A percentile compares a stretch with the other conserved stretches of the same genome.
These are phyloP conservation scores for Malthinus flaveolus DNA, from an alignment of 2,888 invertebrate species.

Conservation along the genomic window DNA sequence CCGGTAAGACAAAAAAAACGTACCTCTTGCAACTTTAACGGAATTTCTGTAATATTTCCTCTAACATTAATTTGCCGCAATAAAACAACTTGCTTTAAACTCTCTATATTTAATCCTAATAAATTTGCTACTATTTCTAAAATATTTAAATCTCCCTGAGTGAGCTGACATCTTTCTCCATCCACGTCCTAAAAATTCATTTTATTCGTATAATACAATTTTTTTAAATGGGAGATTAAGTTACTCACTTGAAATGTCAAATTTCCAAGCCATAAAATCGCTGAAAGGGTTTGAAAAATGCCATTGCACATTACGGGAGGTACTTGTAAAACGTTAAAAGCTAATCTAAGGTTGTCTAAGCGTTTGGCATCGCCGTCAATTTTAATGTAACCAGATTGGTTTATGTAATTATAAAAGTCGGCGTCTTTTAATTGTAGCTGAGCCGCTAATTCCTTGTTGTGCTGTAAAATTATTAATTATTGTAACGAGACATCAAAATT, in stretches of 20 bases:
- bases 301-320: conserved; percentile 85
- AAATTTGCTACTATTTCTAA: conserved; percentile 73
- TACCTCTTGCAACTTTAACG: conserved; percentile 83
- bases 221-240: conserved; percentile 2
- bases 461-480: conserved; percentile 51
- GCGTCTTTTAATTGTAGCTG: conserved; percentile 75
- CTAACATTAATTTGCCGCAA: conserved; percentile 87
- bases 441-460: conserved; percentile 74
- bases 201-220: not conserved
- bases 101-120: conserved; percentile 74
- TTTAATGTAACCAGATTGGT: conserved; percentile 74
- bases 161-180: conserved; percentile 80
- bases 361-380: conserved; percentile 72
- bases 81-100: conserved; percentile 75
- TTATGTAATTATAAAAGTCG: conserved; percentile 79
- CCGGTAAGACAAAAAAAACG: conserved; percentile 15
- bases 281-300: conserved; percentile 84
- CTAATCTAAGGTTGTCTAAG: conserved; percentile 83
- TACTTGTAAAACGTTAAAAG: conserved; percentile 87
- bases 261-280: conserved; percentile 90
- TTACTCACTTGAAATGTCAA: conserved; percentile 70
- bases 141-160: conserved; percentile 71
- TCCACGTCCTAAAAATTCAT: conserved; percentile 69
- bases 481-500: no score
- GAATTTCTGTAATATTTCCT: conserved; percentile 91